Conservation (phyloP, 2,113 vertebrate species). For the Amazona vittata region DNA sequence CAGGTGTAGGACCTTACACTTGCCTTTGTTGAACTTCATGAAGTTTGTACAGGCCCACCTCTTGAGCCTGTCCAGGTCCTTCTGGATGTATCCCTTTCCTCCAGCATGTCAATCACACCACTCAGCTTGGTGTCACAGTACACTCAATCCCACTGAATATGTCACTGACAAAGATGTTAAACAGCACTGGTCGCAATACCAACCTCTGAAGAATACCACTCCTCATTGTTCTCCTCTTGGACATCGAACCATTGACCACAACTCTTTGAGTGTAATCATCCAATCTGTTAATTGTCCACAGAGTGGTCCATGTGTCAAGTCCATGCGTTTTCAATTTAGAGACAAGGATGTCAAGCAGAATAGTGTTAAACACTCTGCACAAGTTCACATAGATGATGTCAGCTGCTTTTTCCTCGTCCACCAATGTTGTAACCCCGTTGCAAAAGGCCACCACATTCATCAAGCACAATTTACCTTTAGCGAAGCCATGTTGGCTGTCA, state of each 20-base stretch:
- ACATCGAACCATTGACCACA: not conserved
- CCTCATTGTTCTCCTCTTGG: not conserved
- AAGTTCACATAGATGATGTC: not conserved
- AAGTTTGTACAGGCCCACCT: not conserved
- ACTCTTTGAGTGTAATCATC: not conserved
- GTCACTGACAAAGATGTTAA: not conserved
- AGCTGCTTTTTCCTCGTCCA: not conserved
- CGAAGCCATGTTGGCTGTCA: not conserved
- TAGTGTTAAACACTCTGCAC: not conserved
- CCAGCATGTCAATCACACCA: not conserved
- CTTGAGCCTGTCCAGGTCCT: not conserved
- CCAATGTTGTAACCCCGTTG: not conserved
- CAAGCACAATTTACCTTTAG: not conserved
- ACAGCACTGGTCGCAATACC: not conserved
- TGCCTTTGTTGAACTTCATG: not conserved
- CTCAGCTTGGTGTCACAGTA: not conserved
- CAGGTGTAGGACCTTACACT: not conserved
- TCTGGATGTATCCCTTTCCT: not conserved
- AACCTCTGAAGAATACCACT: not conserved
- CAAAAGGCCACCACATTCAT: not conserved
- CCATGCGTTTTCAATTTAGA: not conserved
- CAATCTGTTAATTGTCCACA: not conserved
- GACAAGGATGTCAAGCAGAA: not conserved
- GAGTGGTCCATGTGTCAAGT: not conserved
- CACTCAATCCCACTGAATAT: not conserved